Percentiles rank a stretch among this genome's conserved stretches.
phyloP scores from a whole-genome alignment of 2,888 invertebrate species.

The Leptothorax acervorum region DNA sequence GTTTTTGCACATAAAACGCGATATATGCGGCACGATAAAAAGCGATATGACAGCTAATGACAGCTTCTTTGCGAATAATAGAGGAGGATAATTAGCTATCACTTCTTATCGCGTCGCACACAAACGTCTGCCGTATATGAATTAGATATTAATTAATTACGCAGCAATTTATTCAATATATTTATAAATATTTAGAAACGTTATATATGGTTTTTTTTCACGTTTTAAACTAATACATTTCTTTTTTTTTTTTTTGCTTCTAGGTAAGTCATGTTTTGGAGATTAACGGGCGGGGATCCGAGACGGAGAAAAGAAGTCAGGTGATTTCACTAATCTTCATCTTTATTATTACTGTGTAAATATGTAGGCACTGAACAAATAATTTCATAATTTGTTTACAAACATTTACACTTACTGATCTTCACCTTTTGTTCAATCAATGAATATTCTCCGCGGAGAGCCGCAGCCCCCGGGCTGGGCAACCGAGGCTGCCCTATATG shows the following conservation, averaged over 20 bases:
- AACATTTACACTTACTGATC: slow-evolving; percentile 85
- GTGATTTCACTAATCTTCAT: slow-evolving; percentile 82
- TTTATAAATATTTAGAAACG: background rate
- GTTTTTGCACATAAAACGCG: too few relatives aligned
- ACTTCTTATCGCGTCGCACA: too few relatives aligned
- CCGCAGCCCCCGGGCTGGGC: slow-evolving; percentile 72
- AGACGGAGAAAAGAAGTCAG: slow-evolving; percentile 12
- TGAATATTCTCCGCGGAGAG: slow-evolving; percentile 80
- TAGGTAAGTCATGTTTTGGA: background rate
- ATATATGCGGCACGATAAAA: too few relatives aligned
- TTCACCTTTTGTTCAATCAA: slow-evolving; percentile 81
- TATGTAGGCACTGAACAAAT: slow-evolving; percentile 86
- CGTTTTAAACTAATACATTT: background rate
- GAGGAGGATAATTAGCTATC: too few relatives aligned
- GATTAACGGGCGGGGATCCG: background rate
- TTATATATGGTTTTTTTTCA: background rate
- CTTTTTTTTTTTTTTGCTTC: background rate
- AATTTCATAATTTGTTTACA: slow-evolving; percentile 85
- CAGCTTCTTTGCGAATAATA: too few relatives aligned
- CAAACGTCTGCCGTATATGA: too few relatives aligned
- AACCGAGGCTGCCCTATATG: slow-evolving; percentile 73
- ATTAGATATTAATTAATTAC: too few relatives aligned
- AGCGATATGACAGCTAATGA: too few relatives aligned
- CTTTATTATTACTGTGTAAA: slow-evolving; percentile 85
- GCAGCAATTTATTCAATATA: too few relatives aligned